Base-by-base conservation (phyloP, 2,888 invertebrate species). In the Chaitophorus viminalis region DNA sequence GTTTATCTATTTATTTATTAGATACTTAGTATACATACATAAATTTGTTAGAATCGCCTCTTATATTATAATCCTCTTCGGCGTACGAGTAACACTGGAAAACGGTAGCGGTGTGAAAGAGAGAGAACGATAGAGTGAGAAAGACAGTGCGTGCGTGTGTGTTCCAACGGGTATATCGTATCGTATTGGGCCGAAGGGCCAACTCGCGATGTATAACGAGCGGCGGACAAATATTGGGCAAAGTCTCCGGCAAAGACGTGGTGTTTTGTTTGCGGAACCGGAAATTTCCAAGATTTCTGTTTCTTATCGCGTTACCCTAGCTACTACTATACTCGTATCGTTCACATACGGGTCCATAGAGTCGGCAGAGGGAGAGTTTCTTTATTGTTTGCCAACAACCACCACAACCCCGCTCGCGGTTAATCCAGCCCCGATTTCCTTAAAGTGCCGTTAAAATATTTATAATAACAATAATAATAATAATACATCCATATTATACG, bases 221-320 rank as follows among this genome's bases (percentile, higher is more conserved):
- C 65, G 39, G 46, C 65, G 39, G 75, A 74, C 87, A 81, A 81
- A 87, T 79, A 87, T 87, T 87, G 81, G 46, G 39, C 39, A 9
- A 60, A 72, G 70, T 72, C 54, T 33, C 36, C 29, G n/a, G 0
- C 11, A 9, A 11, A 60, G 36, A 65, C 46, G 65, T 31, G 75
- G 36, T 29, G 52, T 79, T 60, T 74, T 79, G 81, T 79, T 74
- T 87, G 87, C 75, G 75, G 79, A 65, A 81, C 78, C 74, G 81
- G 87, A 87, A 81, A 87, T 72, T 87, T 74, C 81, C 60, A 25
- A 74, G 86, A 87, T 87, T 87, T 87, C 86, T 39, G 87, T 81
- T 87, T 75, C 87, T 87, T 87, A 87, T 87, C 87, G 75, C 39
- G 17, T 70, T 81, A 68, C 68, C 68, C 81, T 52, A 14, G n/a